phyloP scores from a whole-genome alignment of 2,888 invertebrate species.

The Lordiphosa andalusiaca region DNA sequence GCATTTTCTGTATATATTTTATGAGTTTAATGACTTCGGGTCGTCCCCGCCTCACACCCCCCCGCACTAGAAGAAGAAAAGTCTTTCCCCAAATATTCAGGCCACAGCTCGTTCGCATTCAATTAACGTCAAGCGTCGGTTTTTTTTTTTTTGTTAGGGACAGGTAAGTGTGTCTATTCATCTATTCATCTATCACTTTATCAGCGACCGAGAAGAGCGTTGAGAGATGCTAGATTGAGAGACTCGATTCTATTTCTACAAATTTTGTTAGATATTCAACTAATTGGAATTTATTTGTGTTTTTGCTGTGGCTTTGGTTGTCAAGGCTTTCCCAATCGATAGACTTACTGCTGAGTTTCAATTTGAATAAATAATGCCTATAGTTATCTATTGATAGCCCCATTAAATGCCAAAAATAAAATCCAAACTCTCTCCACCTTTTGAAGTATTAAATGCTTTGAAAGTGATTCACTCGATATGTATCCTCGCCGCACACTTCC shows the following conservation, averaged over 20 bases:
- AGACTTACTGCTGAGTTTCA: neutral
- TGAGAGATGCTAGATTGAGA: slow-evolving; percentile 9
- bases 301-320: slow-evolving; percentile 5
- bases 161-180: slow-evolving; percentile 12
- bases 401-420: slow-evolving; percentile 1
- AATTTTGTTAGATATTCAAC: slow-evolving; percentile 35
- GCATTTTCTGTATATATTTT: slow-evolving; percentile 54
- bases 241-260: slow-evolving; percentile 6
- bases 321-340: neutral
- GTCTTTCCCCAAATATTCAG: slow-evolving; percentile 24
- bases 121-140: slow-evolving; percentile 57
- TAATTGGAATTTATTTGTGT: slow-evolving; percentile 62
- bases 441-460: neutral
- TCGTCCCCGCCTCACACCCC: neutral
- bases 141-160: neutral
- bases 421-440: neutral
- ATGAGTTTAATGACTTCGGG: slow-evolving; percentile 66
- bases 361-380: neutral
- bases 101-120: slow-evolving; percentile 59
- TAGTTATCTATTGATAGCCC: neutral
- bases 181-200: slow-evolving; percentile 44
- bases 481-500: neutral
- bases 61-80: slow-evolving; percentile 17
- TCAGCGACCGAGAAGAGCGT: slow-evolving; percentile 50
- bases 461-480: slow-evolving; percentile 1